phyloP scores from a whole-genome alignment of 2,113 vertebrate genomes.

The Anser cygnoides region DNA sequence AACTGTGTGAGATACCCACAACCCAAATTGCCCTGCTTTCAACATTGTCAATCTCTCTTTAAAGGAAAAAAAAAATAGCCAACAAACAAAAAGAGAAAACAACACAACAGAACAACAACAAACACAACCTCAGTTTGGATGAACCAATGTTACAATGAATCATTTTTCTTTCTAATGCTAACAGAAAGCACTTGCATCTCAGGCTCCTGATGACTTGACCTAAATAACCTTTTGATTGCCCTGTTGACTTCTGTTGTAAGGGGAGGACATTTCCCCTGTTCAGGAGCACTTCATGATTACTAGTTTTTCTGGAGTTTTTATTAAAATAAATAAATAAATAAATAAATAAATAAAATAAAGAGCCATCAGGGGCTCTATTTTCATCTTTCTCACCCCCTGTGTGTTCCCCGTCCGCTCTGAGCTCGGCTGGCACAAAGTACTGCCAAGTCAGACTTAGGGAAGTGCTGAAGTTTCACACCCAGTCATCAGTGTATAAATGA shows the following conservation, averaged over 20 bases:
- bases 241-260: not conserved
- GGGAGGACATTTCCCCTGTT: not conserved
- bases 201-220: not conserved
- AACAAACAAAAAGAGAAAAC: not conserved
- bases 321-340: not conserved
- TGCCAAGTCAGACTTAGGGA: not conserved
- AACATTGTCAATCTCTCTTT: not conserved
- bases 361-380: not conserved
- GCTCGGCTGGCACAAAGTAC: not conserved
- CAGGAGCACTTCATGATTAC: not conserved
- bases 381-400: not conserved
- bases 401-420: not conserved
- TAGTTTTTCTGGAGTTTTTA: not conserved
- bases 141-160: rapidly evolving
- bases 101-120: not conserved
- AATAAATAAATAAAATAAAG: no score
- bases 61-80: not conserved
- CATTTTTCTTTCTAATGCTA: not conserved
- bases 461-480: not conserved
- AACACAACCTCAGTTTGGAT: not conserved
- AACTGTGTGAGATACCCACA: not conserved
- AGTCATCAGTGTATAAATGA: not conserved
- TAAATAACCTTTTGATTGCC: not conserved
- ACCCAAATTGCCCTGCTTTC: not conserved
- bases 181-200: not conserved